phyloP scores from a whole-genome alignment of 2,113 vertebrate species.

The Ploceus nigricollis region DNA sequence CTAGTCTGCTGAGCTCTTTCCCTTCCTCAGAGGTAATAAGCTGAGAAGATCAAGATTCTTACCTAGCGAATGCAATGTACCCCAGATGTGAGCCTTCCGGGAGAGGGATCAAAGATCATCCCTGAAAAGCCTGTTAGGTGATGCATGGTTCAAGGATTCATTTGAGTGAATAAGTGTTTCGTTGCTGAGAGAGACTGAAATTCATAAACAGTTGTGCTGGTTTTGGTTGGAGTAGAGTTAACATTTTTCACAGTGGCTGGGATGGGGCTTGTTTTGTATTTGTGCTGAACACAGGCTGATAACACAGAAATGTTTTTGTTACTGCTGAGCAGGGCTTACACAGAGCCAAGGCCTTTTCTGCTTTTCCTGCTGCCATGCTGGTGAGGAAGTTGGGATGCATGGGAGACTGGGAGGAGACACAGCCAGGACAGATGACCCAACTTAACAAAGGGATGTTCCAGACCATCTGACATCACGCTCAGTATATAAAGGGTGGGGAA shows the following conservation, averaged over 20 bases:
- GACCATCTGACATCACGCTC: not conserved
- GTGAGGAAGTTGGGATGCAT: fast-evolving
- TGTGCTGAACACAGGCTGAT: not conserved
- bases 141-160: not conserved
- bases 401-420: not conserved
- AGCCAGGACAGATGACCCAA: fast-evolving
- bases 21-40: not conserved
- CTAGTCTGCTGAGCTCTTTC: not conserved
- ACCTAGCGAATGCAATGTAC: not conserved
- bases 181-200: not conserved
- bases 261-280: not conserved
- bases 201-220: not conserved
- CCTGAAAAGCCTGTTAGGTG: not conserved
- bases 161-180: not conserved
- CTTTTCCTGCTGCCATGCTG: fast-evolving
- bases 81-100: not conserved
- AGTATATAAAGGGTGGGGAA: fast-evolving
- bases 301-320: not conserved
- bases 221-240: not conserved
- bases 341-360: not conserved
- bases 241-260: not conserved
- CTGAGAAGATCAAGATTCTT: not conserved
- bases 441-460: not conserved
- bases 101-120: not conserved
- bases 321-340: fast-evolving